A percentile compares a stretch with the other conserved stretches of the same genome.
phyloP scores from a whole-genome alignment of 2,113 vertebrate species.

The Lichenostomus cassidix region DNA sequence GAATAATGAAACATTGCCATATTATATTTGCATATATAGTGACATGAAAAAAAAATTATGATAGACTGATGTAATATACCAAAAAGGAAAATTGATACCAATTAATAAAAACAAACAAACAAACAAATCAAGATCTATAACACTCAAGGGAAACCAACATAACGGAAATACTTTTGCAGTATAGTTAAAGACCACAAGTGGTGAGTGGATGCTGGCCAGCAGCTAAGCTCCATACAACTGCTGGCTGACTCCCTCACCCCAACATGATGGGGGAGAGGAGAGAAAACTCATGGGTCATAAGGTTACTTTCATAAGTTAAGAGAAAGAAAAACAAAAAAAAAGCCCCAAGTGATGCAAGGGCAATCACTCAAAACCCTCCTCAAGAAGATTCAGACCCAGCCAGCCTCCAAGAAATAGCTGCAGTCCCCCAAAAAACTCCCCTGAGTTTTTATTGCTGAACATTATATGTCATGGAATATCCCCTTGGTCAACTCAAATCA shows the following conservation, averaged over 20 bases:
- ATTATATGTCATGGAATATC: background rate
- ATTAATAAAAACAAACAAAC: background rate
- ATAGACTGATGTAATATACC: background rate
- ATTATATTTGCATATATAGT: background rate
- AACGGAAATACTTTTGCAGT: background rate
- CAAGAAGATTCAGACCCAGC: fast-evolving
- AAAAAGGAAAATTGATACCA: background rate
- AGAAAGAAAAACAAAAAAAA: background rate
- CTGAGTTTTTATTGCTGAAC: background rate
- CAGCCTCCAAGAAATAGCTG: background rate
- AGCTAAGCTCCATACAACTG: background rate
- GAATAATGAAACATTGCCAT: background rate
- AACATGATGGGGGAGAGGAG: background rate
- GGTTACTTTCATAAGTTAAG: background rate
- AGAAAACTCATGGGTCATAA: background rate
- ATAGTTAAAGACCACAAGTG: background rate
- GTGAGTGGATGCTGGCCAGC: background rate
- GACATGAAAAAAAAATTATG: background rate
- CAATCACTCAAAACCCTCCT: background rate
- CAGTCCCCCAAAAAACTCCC: background rate
- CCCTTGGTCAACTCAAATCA: background rate
- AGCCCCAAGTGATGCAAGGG: background rate
- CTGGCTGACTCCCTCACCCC: background rate
- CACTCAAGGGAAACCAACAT: background rate
- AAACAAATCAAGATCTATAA: background rate